Evolutionary conservation across 2,113 vertebrate species (phyloP), one percentile per base, ranked within the genome.

Genomic region (Trichechus manatus): DNA sequence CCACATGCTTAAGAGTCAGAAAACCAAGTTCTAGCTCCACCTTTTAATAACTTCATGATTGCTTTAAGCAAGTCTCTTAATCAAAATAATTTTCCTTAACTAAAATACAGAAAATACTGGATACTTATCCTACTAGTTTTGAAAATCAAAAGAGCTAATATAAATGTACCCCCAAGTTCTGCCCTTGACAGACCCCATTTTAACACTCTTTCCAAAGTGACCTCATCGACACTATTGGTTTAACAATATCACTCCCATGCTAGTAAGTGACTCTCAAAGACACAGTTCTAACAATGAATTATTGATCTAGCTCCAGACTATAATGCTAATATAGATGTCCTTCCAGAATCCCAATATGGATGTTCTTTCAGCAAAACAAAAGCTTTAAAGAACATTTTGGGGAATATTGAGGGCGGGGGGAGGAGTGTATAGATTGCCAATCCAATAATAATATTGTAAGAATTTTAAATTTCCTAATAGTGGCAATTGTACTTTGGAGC

Each of bases 91-190:
- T 80, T 91, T 77, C 11, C 15, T 84, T 77, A 19, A 36, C 20
- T 36, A 63, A 96, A 87, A 68, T 85, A 33, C 11, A 68, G 19
- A 95, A 85, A 89, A 75, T 85, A 81, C n/a, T 85, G 2, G 33
- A 22, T 87, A 39, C 22, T 33, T 33, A 53, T 11, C 1, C 56
- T 11, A 66, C 68, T 63, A 89, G 53, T 84, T 89, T 33, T 80
- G 39, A 80, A 93, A 88, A 77, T 93, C 20, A 53, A 31, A 93
- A 50, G 74, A 87, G 9, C 59, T 36, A 59, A 47, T 63, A 42
- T 70, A 53, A 87, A 90, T 9, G 17, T 56, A 75, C 20, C 33
- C 72, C 14, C 39, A 74, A 11, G 2, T 89, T 74, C n/a, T 74
- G 9, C 36, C 63, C 5, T 96, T 79, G 33, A 47, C 31, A 80